Evolutionary conservation across 2,113 vertebrate species (phyloP), one percentile per base, ranked within the genome.

Genomic region (Nerophis lumbriciformis): DNA sequence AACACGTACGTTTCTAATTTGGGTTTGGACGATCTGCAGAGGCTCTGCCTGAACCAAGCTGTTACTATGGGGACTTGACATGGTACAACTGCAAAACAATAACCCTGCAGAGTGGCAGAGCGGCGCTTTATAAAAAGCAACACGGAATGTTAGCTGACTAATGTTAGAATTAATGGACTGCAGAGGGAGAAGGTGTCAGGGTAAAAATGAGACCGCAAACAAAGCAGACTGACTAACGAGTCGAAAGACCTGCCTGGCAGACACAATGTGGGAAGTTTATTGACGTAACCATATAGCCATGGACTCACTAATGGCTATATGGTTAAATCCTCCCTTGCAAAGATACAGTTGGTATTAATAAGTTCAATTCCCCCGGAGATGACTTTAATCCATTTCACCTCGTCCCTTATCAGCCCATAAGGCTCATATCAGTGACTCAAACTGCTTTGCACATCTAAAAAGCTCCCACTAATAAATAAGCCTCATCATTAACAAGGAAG

Each of bases 131-230:
- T 58, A 73, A 71, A 56, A 77, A 72, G 15, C 61, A 65, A 63
- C 63, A 69, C 10, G 52, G 28, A 48, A 62, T 72, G 38, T 71
- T 76, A 67, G 60, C 60, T 8, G 60, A 66, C 60, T 80, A 77
- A 81, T 78, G 75, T 66, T 80, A 53, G 59, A 77, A 53, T 74
- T 83, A 85, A 85, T 82, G 69, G 71, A 59, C 57, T 45, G 36
- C 38, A 39, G 59, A 80, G 74, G 72, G 63, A 57, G 48, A 67
- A 55, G 55, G 19, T 49, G 37, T 0, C 6, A 38, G 35, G 44
- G 59, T 62, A 67, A 52, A 63, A 61, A 73, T 42, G 59, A 77
- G 38, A 73, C 51, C 42, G 48, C 56, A 67, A 12, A 51, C 35
- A 69, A 53, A 61, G 57, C 28, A 28, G 28, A 28, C 28, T 28